Percentiles rank a stretch among this genome's conserved stretches.
Evolutionary conservation across 1,140 invertebrate species (phyloP).

Genomic region (Trypoxylus dichotomus): DNA sequence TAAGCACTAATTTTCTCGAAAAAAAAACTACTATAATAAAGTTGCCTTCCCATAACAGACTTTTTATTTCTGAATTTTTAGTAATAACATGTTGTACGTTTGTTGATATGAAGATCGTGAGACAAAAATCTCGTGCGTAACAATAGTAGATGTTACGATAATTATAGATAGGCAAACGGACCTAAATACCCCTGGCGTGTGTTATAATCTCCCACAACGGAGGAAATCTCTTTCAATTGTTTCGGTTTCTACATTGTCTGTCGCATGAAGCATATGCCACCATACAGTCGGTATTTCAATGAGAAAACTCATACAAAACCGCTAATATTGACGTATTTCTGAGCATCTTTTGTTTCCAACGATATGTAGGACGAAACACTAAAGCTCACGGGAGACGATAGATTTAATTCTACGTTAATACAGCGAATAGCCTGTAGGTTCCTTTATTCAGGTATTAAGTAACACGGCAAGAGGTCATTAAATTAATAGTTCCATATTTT

Average conservation of each 20-base stretch:
- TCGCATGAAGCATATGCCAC: not conserved
- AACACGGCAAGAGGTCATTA: too few species aligned
- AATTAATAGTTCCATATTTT: too few species aligned
- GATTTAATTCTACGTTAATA: too few species aligned
- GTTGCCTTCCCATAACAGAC: not conserved
- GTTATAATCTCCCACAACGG: not conserved
- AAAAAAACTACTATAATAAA: not conserved
- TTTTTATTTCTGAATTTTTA: not conserved
- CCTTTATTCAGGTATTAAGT: too few species aligned
- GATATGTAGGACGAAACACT: too few species aligned
- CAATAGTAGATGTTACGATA: conserved; percentile 24
- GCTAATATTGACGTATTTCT: too few species aligned
- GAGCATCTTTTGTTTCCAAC: too few species aligned
- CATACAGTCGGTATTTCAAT: not conserved
- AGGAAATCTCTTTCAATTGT: conserved; percentile 15
- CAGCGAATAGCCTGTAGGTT: too few species aligned
- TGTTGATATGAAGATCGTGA: not conserved
- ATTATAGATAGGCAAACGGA: not conserved
- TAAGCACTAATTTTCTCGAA: not conserved
- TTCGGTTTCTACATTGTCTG: not conserved
- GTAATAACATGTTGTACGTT: not conserved
- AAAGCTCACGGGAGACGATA: too few species aligned
- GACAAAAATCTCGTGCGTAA: not conserved
- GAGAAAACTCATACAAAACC: not conserved
- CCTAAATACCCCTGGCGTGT: not conserved